Evolutionary conservation across 2,113 vertebrate genomes (phyloP).

Genomic region (Tylochromis polylepis): DNA sequence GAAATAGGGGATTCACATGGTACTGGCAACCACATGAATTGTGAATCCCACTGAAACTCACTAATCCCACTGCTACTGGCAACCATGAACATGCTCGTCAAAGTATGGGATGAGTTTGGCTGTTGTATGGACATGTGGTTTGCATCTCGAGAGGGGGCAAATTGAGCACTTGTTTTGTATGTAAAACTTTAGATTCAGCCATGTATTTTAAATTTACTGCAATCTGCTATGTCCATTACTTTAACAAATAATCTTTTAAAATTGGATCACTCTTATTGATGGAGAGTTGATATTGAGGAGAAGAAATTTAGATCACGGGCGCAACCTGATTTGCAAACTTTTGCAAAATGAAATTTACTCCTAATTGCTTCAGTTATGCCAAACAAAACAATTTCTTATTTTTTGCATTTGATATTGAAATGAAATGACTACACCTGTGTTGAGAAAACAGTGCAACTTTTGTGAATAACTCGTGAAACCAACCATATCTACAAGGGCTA

Average conservation of each 20-base stretch:
- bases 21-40: not conserved
- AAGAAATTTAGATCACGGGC: not conserved
- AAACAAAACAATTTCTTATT: not conserved
- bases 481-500: not conserved
- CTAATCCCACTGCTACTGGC: not conserved
- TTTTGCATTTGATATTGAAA: not conserved
- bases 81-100: not conserved
- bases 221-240: not conserved
- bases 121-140: not conserved
- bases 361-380: not conserved
- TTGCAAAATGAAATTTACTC: not conserved
- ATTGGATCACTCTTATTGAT: not conserved
- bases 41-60: not conserved
- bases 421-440: too few relatives aligned
- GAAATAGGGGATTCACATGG: not conserved
- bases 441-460: not conserved
- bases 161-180: not conserved
- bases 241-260: not conserved
- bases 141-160: not conserved
- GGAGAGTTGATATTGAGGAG: not conserved
- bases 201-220: not conserved
- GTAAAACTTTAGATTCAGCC: not conserved
- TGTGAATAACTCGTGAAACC: not conserved
- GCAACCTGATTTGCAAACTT: not conserved
- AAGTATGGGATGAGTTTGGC: not conserved